Evolutionary conservation across 1,140 invertebrate species (phyloP).

Genomic region (Trichonephila clavipes): DNA sequence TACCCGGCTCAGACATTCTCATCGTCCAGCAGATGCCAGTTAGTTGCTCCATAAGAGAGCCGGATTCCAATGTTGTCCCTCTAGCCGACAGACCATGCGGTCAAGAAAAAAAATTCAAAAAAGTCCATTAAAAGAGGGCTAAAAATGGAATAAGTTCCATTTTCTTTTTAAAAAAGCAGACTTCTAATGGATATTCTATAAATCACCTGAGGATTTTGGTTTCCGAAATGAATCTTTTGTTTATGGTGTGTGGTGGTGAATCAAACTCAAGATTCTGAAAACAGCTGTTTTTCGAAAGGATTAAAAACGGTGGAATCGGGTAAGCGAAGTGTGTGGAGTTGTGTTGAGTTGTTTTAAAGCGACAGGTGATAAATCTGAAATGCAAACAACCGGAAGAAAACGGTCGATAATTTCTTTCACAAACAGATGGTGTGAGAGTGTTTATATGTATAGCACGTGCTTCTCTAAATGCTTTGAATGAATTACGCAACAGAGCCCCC

Average conservation of each 20-base stretch:
- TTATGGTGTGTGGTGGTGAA: neutral
- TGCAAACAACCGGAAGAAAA: neutral
- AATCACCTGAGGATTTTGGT: neutral
- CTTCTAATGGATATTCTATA: neutral
- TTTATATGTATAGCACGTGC: conserved; percentile 43
- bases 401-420: conserved; percentile 21
- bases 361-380: neutral
- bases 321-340: neutral
- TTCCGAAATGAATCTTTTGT: neutral
- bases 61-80: no score
- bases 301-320: neutral
- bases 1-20: neutral
- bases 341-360: neutral
- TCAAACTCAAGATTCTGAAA: neutral
- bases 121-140: neutral
- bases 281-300: neutral
- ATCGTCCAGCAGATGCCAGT: conserved; percentile 34
- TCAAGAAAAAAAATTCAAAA: neutral
- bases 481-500: conserved; percentile 32
- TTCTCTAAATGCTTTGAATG: conserved; percentile 25
- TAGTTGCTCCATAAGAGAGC: neutral
- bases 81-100: conserved; percentile 2
- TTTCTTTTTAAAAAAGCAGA: neutral
- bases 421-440: conserved; percentile 51
- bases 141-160: neutral